phyloP scores from a whole-genome alignment of 2,797 vertebrate species.

The Gila robusta region DNA sequence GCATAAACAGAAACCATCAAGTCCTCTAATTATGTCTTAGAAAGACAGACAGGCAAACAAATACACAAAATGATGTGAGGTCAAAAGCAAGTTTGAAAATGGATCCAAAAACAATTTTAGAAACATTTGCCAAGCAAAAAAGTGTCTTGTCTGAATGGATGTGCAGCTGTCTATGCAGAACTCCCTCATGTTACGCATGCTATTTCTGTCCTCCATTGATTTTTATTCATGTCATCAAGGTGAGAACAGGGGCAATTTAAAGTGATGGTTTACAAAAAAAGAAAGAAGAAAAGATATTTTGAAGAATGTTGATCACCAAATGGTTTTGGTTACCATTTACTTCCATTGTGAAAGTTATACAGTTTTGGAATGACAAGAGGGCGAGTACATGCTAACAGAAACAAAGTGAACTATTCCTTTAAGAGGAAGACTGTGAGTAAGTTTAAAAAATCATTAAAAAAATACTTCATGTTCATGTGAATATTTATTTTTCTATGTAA shows the following conservation, averaged over 20 bases:
- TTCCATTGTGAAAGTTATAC: neutral
- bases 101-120: neutral
- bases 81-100: neutral
- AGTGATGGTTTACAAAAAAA: neutral
- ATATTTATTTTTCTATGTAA: neutral
- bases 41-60: constrained; percentile 25
- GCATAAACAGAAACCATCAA: constrained; percentile 14
- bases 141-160: neutral
- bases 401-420: neutral
- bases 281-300: neutral
- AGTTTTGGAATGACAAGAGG: too few species aligned
- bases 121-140: neutral
- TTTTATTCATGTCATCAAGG: constrained; percentile 25
- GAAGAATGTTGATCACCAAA: neutral
- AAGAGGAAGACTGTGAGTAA: neutral
- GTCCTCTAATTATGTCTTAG: neutral
- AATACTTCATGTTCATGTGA: too few species aligned
- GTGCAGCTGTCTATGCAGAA: constrained; percentile 11
- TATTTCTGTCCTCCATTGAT: constrained; percentile 24
- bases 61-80: constrained; percentile 20
- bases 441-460: neutral
- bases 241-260: constrained; percentile 6
- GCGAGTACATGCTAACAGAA: too few species aligned
- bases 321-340: neutral
- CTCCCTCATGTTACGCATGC: neutral